phyloP scores from a whole-genome alignment of 2,113 vertebrate species.

The Microcebus ravelobensis region DNA sequence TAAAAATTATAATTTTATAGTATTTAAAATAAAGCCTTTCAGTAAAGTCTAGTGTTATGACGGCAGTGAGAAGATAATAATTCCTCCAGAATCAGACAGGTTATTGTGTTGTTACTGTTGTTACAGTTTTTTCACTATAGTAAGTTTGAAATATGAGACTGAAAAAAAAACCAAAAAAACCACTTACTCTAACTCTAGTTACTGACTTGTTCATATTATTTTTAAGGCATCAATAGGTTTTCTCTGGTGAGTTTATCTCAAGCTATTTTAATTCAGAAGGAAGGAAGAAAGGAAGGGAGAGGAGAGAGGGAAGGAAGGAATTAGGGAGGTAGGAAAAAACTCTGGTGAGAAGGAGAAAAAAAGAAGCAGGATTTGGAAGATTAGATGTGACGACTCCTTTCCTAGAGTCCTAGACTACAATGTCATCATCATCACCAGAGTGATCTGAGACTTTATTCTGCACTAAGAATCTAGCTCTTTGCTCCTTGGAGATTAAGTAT shows the following conservation, averaged over 20 bases:
- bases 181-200: neutral
- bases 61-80: neutral
- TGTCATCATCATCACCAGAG: neutral
- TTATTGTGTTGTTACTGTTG: neutral
- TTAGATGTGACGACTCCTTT: neutral
- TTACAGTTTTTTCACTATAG: neutral
- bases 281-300: neutral
- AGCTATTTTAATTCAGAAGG: neutral
- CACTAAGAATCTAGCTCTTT: neutral
- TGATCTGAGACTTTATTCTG: neutral
- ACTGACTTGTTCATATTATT: neutral
- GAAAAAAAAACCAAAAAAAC: neutral
- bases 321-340: neutral
- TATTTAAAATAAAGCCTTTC: neutral
- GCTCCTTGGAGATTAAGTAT: neutral
- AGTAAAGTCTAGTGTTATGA: neutral
- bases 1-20: neutral
- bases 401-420: neutral
- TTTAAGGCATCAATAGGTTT: neutral
- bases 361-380: neutral
- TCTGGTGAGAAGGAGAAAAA: neutral
- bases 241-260: neutral
- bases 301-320: neutral
- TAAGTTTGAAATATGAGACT: neutral
- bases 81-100: neutral